These are phyloP conservation scores for Petrocephalus zakoni DNA, from an alignment of 2,113 vertebrate genomes.

Conservation along the genomic window DNA sequence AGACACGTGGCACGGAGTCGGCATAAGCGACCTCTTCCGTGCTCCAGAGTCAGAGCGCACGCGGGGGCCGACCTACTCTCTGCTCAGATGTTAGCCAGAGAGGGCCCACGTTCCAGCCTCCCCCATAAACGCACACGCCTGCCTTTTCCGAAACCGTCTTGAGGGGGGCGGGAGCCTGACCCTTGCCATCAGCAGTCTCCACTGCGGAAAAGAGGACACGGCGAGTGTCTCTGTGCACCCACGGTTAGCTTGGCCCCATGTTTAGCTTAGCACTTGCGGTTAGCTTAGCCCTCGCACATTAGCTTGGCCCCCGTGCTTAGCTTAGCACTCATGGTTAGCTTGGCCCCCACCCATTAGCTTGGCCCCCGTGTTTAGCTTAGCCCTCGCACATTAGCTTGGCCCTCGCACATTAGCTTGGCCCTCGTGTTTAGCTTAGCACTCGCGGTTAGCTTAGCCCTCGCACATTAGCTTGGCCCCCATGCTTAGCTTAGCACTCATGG, in stretches of 20 bases:
- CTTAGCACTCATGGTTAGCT: too few species aligned
- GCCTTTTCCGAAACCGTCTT: background rate
- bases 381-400: background rate
- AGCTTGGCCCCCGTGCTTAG: background rate
- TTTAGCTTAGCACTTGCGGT: background rate
- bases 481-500: background rate
- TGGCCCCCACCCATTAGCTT: too few species aligned
- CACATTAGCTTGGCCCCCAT: background rate
- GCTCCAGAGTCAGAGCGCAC: background rate
- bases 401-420: background rate
- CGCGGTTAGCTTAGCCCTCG: background rate
- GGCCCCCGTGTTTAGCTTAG: too few species aligned
- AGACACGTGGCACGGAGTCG: background rate
- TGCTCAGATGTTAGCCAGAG: background rate
- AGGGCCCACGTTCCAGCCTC: background rate
- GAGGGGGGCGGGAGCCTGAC: background rate
- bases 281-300: background rate
- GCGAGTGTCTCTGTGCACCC: background rate
- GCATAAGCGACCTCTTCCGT: background rate
- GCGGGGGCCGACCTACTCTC: background rate
- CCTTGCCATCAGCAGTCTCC: background rate
- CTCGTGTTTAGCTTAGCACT: background rate
- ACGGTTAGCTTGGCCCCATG: background rate
- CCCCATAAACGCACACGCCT: background rate
- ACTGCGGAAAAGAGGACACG: background rate